A percentile compares a stretch with the other conserved stretches of the same genome.
phyloP scores from a whole-genome alignment of 2,888 invertebrate species.

The Eupeodes latifasciatus region DNA sequence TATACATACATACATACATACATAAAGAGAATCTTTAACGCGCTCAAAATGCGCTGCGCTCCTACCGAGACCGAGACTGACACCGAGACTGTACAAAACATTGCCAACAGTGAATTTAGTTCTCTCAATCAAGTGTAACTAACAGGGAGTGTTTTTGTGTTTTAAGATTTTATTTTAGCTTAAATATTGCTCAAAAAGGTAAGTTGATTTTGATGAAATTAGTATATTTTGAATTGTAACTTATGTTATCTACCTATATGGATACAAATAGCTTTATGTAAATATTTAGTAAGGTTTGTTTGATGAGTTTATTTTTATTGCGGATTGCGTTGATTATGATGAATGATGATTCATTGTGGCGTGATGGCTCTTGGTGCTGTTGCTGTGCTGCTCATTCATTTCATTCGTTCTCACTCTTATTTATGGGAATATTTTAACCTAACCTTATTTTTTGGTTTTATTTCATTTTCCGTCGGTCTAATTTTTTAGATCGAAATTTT shows the following conservation, averaged over 20 bases:
- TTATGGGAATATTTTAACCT: not conserved
- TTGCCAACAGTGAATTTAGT: constrained; percentile 29
- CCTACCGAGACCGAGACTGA: constrained; percentile 25
- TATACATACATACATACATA: not conserved
- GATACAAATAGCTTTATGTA: too few relatives aligned
- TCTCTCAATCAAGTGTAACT: constrained; percentile 25
- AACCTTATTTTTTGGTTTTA: not conserved
- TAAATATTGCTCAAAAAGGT: constrained; percentile 16
- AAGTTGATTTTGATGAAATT: constrained; percentile 19
- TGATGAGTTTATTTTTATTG: not conserved
- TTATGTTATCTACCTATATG: too few relatives aligned
- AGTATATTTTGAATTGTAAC: not conserved
- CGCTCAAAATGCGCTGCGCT: constrained; percentile 31
- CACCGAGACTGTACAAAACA: constrained; percentile 43
- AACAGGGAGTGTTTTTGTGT: constrained; percentile 30
- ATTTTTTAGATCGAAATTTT: constrained; percentile 15
- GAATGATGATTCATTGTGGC: not conserved
- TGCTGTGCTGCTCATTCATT: constrained; percentile 1
- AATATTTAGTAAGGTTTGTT: not conserved
- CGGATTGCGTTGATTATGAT: not conserved
- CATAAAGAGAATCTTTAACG: not conserved
- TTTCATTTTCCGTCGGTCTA: not conserved
- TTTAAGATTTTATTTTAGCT: constrained; percentile 18
- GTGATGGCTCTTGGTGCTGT: not conserved
- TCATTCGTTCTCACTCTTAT: not conserved